Conservation (phyloP, 2,888 invertebrate species). For the Corythucha ciliata region DNA sequence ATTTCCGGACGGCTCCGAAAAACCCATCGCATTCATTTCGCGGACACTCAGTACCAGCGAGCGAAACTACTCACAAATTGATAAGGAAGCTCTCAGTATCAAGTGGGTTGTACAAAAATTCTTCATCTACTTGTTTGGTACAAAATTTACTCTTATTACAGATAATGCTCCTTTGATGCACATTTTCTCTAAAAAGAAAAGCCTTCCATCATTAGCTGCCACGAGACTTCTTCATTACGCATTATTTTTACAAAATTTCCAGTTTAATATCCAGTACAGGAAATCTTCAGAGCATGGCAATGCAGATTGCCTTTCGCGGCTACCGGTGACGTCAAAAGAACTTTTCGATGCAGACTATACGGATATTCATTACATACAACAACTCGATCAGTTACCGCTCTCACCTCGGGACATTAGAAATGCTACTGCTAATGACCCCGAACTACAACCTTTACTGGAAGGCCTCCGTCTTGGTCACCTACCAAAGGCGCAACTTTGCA, state of each 20-base stretch:
- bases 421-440: slow-evolving; percentile 1
- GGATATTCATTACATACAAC: background rate
- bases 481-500: no score
- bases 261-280: slow-evolving; percentile 6
- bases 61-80: slow-evolving; percentile 25
- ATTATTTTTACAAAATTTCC: slow-evolving; percentile 8
- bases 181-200: slow-evolving; percentile 16
- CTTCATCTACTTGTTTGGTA: slow-evolving; percentile 40
- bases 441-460: no score
- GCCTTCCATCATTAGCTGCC: slow-evolving; percentile 4
- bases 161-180: slow-evolving; percentile 39
- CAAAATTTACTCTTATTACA: slow-evolving; percentile 38
- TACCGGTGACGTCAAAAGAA: slow-evolving; percentile 12
- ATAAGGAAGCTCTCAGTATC: slow-evolving; percentile 30
- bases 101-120: slow-evolving; percentile 40
- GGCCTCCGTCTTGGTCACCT: no score
- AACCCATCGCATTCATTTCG: slow-evolving; percentile 7
- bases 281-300: slow-evolving; percentile 5
- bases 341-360: background rate
- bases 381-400: background rate
- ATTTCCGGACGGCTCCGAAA: background rate
- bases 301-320: slow-evolving; percentile 8
- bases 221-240: slow-evolving; percentile 5
- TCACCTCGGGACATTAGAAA: slow-evolving; percentile 4
- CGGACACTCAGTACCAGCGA: slow-evolving; percentile 5